These are phyloP conservation scores for Bergia sp. DNA, from an alignment of 92 coral and sea anemone species.

Conservation along the genomic window DNA sequence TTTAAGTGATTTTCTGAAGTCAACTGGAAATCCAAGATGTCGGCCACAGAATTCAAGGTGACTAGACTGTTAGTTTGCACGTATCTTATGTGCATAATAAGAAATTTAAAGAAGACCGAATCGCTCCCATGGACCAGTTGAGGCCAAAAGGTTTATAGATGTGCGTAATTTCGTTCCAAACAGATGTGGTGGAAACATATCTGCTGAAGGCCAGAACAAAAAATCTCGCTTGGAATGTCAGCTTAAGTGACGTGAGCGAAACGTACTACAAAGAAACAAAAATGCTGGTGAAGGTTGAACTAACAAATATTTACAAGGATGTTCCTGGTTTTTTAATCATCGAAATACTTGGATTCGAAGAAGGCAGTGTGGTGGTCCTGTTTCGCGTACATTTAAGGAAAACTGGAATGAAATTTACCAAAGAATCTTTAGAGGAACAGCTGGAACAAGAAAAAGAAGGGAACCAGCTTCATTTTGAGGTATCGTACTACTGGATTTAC, in stretches of 20 bases:
- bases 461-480: neutral
- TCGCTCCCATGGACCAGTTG: too few relatives aligned
- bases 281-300: neutral
- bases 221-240: neutral
- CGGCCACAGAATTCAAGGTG: too few relatives aligned
- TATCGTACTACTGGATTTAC: neutral
- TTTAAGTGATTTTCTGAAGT: too few relatives aligned
- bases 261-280: neutral
- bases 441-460: neutral
- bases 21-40: too few relatives aligned
- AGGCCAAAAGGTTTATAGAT: too few relatives aligned
- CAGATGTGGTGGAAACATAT: too few relatives aligned
- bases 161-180: too few relatives aligned
- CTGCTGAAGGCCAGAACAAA: neutral
- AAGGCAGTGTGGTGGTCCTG: neutral
- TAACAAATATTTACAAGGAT: neutral
- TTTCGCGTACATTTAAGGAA: neutral
- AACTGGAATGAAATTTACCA: neutral
- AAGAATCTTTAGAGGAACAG: neutral
- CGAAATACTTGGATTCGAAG: neutral
- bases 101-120: too few relatives aligned
- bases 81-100: too few relatives aligned
- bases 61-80: too few relatives aligned
- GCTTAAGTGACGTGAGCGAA: neutral
- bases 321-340: constrained; percentile 1